These are phyloP conservation scores for Ips nitidus DNA, from an alignment of 1,140 invertebrate species.

Conservation along the genomic window DNA sequence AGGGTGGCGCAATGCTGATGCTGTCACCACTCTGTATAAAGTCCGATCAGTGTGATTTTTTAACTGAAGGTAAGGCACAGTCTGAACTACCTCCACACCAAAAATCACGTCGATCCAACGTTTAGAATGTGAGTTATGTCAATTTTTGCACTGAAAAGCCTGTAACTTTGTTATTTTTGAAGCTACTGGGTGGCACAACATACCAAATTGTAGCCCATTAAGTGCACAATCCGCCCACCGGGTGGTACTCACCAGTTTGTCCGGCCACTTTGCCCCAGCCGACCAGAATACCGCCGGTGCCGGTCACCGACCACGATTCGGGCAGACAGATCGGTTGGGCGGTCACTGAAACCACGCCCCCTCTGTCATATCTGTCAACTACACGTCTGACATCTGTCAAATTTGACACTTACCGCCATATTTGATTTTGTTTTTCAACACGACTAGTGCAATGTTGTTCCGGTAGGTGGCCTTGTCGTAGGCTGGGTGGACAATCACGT, in stretches of 20 bases:
- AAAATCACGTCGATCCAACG: no score
- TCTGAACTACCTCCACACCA: no score
- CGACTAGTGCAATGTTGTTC: slow-evolving; percentile 68
- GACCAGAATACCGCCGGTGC: slow-evolving; percentile 53
- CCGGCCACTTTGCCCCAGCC: slow-evolving; percentile 52
- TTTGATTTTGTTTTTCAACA: slow-evolving; percentile 65
- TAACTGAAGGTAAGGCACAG: no score
- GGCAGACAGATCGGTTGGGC: slow-evolving; percentile 58
- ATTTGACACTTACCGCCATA: slow-evolving; percentile 59
- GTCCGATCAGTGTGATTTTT: no score
- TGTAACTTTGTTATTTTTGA: no score
- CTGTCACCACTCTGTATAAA: no score
- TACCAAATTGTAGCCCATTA: no score
- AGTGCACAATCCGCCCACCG: no score
- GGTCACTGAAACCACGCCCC: slow-evolving; percentile 51
- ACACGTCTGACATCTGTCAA: background rate
- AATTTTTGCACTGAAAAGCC: no score
- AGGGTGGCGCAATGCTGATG: no score
- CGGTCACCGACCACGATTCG: slow-evolving; percentile 53
- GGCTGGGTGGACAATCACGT: slow-evolving; percentile 68
- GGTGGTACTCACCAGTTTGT: slow-evolving; percentile 42
- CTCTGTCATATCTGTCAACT: background rate
- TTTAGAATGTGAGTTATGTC: no score
- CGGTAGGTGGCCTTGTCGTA: slow-evolving; percentile 67
- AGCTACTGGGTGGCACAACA: no score